Evolutionary conservation across 2,113 vertebrate genomes (phyloP), one percentile per base, ranked within the genome.

Genomic region (Hucho hucho): DNA sequence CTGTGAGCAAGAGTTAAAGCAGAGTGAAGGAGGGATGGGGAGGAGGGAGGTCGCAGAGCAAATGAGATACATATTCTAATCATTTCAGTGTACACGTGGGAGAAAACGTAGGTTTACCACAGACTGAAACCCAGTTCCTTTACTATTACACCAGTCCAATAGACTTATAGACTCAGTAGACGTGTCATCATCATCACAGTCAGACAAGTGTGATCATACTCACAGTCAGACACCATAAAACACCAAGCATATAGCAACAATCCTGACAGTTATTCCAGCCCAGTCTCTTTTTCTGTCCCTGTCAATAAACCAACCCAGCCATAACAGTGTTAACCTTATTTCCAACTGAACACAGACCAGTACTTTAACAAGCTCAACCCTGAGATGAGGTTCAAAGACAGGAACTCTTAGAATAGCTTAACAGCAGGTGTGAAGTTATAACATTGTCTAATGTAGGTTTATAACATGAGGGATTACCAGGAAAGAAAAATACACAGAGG

Each of bases 41-140:
- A 20, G 43, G 56, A 11, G 24, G 67, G 58, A 7, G 58, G n/a
- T 61, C n/a, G 58, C 18, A 6, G 56, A 26, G 58, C 20, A 11
- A 47, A 26, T 78, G 72, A 76, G 75, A 81, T 80, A 71, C 83
- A 80, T 64, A 25, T 76, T 67, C n/a, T 73, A 76, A 86, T 69
- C 67, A 53, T 43, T 43, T 72, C 75, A 64, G 5, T 56, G 11
- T 1, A 6, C 16, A 66, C 79, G 79, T 12, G 43, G 72, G 20
- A 69, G 56, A 1, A 61, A 64, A 28, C n/a, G 0, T 63, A 13
- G 22, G 25, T 24, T 64, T 22, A 9, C 63, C 22, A 25, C 61
- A n/a, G 11, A 22, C 7, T 3, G 22, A 26, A 64, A 25, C 7
- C 6, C 63, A 64, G 13, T 4, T 25, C 22, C 11, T 64, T 24